Conservation (phyloP, 2,797 vertebrate species). For the Leucoraja ocellata region DNA sequence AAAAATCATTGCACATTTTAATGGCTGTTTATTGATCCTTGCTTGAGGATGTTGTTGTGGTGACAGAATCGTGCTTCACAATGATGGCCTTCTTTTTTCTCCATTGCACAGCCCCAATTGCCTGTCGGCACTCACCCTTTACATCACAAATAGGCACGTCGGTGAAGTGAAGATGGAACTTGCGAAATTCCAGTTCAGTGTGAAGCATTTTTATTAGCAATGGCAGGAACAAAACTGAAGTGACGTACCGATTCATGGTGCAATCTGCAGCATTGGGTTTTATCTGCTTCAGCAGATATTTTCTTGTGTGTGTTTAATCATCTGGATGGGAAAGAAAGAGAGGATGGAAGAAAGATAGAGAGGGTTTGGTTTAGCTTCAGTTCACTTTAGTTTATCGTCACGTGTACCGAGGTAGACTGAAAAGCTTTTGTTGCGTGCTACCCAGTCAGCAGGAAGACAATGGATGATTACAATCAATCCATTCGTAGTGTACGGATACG, state of each 20-base stretch:
- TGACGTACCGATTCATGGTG: not conserved
- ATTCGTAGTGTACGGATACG: too few species aligned
- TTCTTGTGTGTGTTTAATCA: not conserved
- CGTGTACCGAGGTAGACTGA: too few species aligned
- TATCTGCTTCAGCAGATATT: not conserved
- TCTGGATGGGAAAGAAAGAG: not conserved
- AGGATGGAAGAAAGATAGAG: not conserved
- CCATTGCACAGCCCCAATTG: not conserved
- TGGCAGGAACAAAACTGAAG: too few species aligned
- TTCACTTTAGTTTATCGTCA: too few species aligned
- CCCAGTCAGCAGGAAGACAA: too few species aligned
- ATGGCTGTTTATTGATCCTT: not conserved
- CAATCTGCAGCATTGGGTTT: not conserved
- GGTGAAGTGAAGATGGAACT: not conserved
- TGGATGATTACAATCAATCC: too few species aligned
- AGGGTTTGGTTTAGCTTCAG: not conserved
- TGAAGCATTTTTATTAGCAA: not conserved
- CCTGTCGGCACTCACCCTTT: not conserved
- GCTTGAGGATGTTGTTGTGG: not conserved
- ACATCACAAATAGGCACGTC: not conserved
- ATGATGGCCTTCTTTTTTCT: not conserved
- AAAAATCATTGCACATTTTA: not conserved
- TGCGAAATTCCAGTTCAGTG: not conserved
- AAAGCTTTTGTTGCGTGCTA: too few species aligned
- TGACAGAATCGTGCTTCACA: not conserved